Conservation (phyloP, 2,888 invertebrate species). For the Spilarctia lutea region DNA sequence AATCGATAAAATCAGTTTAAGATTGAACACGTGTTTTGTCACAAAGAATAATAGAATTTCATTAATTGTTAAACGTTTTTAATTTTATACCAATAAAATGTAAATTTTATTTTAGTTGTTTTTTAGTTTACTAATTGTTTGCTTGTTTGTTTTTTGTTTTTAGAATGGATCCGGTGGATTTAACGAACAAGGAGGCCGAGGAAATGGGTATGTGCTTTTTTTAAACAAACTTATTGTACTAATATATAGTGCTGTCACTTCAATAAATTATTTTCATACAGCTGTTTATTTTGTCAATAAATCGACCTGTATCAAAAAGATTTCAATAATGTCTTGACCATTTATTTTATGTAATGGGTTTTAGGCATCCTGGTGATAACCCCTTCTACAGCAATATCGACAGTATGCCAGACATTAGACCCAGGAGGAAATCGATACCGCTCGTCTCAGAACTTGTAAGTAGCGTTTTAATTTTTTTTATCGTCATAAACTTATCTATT, state of each 20-base stretch:
- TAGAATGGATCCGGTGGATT: slow-evolving; percentile 94
- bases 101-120: slow-evolving; percentile 69
- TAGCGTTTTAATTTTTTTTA: slow-evolving; percentile 63
- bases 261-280: neutral
- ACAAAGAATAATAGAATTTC: slow-evolving; percentile 32
- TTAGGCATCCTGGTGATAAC: slow-evolving; percentile 96
- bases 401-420: slow-evolving; percentile 99
- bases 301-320: neutral
- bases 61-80: slow-evolving; percentile 43
- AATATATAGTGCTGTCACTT: neutral
- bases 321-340: neutral
- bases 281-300: neutral
- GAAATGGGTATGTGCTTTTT: slow-evolving; percentile 91
- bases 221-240: neutral
- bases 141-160: slow-evolving; percentile 88
- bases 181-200: slow-evolving; percentile 91
- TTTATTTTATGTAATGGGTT: slow-evolving; percentile 22
- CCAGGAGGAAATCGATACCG: slow-evolving; percentile 98
- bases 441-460: slow-evolving; percentile 99
- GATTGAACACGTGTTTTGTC: slow-evolving; percentile 25
- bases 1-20: neutral
- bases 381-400: slow-evolving; percentile 99
- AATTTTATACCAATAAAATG: slow-evolving; percentile 66
- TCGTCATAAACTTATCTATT: slow-evolving; percentile 41
- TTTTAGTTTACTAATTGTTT: slow-evolving; percentile 64